Evolutionary conservation across 2,888 invertebrate genomes (phyloP).

Genomic region (Nebria brevicollis): DNA sequence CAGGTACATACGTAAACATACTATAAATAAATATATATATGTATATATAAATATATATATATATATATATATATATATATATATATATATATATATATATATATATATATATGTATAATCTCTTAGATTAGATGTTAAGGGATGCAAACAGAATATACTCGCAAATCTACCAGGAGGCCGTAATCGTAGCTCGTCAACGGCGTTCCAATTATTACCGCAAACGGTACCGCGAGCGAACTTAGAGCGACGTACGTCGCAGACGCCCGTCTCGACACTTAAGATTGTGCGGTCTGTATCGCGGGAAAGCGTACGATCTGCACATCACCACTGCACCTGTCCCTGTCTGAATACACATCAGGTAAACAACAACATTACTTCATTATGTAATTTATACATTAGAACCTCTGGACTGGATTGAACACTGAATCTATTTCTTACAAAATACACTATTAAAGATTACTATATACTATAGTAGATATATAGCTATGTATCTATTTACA

Average conservation of each 20-base stretch:
- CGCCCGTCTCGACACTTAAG: conserved; percentile 78
- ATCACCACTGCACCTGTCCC: conserved; percentile 75
- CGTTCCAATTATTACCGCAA: conserved; percentile 75
- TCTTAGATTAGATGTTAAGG: conserved; percentile 62
- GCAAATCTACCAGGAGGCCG: conserved; percentile 60
- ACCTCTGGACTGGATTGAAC: background rate
- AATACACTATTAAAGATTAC: too few relatives aligned
- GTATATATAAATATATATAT: too few relatives aligned
- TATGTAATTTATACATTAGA: too few relatives aligned
- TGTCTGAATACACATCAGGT: conserved; percentile 64
- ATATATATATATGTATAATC: background rate
- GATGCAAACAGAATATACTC: conserved; percentile 63
- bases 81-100: too few relatives aligned
- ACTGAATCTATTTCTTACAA: background rate
- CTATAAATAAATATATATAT: too few relatives aligned
- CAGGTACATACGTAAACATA: conserved; percentile 55
- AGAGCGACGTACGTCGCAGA: conserved; percentile 83
- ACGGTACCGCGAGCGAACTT: conserved; percentile 67
- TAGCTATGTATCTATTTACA: too few relatives aligned
- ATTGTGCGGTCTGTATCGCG: conserved; percentile 87
- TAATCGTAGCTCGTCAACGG: conserved; percentile 72
- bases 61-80: too few relatives aligned
- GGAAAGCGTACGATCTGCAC: conserved; percentile 80
- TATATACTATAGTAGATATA: too few relatives aligned
- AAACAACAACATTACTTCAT: conserved; percentile 39